A percentile compares a stretch with the other conserved stretches of the same genome.
Conservation (phyloP, 2,888 invertebrate genomes). For the Esperia sulphurella region DNA sequence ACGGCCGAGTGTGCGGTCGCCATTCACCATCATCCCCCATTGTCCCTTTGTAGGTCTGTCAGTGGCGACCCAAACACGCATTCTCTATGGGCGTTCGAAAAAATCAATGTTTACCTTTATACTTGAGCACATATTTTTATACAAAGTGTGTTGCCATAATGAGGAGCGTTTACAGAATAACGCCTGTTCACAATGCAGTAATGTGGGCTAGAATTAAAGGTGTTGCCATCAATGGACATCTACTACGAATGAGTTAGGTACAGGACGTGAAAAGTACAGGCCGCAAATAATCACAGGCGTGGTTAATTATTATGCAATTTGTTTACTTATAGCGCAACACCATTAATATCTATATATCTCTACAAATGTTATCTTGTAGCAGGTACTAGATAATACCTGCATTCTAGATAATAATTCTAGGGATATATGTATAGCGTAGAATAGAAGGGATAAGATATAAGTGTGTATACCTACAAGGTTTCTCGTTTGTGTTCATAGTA, state of each 20-base stretch:
- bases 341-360: neutral
- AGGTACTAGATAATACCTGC: neutral
- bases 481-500: too few relatives aligned
- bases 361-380: neutral
- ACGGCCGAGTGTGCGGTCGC: slow-evolving; percentile 72
- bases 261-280: slow-evolving; percentile 32
- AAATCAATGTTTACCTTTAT: slow-evolving; percentile 78
- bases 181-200: slow-evolving; percentile 69
- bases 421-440: too few relatives aligned
- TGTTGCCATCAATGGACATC: slow-evolving; percentile 61
- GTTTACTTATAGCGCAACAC: too few relatives aligned
- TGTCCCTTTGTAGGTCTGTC: slow-evolving; percentile 68
- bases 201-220: slow-evolving; percentile 67
- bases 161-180: slow-evolving; percentile 75
- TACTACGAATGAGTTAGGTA: slow-evolving; percentile 24
- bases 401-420: neutral
- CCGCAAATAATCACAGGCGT: slow-evolving; percentile 1
- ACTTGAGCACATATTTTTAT: slow-evolving; percentile 75
- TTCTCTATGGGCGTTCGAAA: slow-evolving; percentile 62
- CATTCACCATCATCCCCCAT: slow-evolving; percentile 66
- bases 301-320: too few relatives aligned
- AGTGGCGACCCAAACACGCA: slow-evolving; percentile 71
- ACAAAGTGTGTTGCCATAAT: slow-evolving; percentile 73
- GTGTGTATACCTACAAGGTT: too few relatives aligned
- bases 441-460: too few relatives aligned